Evolutionary conservation across 2,113 vertebrate genomes (phyloP).

Genomic region (Bubo blakistoni): DNA sequence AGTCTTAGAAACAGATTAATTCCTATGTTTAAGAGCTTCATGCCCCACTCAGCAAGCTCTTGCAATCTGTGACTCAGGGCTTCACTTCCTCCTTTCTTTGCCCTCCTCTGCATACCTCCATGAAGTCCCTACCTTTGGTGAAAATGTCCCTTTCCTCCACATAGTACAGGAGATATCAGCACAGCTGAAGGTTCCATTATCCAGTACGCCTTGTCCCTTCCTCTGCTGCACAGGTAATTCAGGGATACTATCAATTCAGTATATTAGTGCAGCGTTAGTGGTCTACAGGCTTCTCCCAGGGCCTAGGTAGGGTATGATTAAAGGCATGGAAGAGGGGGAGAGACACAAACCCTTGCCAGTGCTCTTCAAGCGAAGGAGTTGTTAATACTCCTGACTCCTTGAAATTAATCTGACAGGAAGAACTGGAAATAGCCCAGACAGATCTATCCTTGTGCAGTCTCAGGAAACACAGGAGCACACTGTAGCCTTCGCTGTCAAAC

Average conservation of each 20-base stretch:
- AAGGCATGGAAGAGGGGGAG: background rate
- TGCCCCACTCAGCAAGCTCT: background rate
- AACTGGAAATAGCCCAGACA: background rate
- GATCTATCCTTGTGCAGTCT: background rate
- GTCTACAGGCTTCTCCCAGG: background rate
- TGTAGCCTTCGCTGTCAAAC: background rate
- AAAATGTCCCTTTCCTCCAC: background rate
- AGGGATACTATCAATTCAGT: background rate
- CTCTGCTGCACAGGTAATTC: background rate
- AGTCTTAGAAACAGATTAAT: background rate
- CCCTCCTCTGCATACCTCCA: background rate
- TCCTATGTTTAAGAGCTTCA: background rate
- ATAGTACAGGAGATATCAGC: background rate
- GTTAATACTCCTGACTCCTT: background rate
- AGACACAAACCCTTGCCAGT: background rate
- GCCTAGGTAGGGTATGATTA: background rate
- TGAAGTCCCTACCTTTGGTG: background rate
- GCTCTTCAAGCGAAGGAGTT: background rate
- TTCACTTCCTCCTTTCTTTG: background rate
- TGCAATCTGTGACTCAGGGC: background rate
- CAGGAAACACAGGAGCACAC: background rate
- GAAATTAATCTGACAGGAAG: slow-evolving; percentile 18
- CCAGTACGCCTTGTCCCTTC: rapidly evolving
- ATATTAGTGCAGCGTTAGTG: too few relatives aligned
- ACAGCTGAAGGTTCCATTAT: background rate